Conservation (phyloP, 2,113 vertebrate genomes). For the Sapajus apella region DNA sequence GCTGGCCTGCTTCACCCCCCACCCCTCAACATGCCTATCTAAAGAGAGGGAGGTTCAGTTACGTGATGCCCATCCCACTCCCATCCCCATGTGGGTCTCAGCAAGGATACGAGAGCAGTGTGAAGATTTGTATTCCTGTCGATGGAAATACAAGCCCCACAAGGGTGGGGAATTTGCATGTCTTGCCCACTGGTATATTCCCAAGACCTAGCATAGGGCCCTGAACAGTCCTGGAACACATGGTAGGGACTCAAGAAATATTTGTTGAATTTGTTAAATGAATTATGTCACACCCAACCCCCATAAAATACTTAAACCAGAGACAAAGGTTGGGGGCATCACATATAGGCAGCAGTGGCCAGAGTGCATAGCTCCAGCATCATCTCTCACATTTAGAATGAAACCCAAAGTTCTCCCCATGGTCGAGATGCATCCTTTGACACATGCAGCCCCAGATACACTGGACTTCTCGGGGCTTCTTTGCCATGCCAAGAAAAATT, state of each 20-base stretch:
- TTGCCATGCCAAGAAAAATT: too few species aligned
- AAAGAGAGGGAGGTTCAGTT: not conserved
- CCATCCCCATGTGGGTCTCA: not conserved
- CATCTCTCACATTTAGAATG: not conserved
- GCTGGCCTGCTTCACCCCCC: not conserved
- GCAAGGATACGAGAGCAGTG: not conserved
- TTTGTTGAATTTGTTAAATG: not conserved
- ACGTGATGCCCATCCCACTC: not conserved
- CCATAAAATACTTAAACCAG: not conserved
- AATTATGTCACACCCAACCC: not conserved
- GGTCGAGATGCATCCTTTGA: not conserved
- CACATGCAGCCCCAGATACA: accelerated
- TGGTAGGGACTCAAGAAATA: not conserved
- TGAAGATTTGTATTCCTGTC: not conserved
- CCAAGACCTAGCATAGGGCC: not conserved
- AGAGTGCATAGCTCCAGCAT: not conserved
- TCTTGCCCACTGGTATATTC: not conserved
- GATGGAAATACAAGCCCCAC: not conserved
- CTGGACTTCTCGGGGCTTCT: too few species aligned
- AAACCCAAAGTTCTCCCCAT: not conserved
- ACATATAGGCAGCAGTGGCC: not conserved
- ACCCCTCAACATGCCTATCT: not conserved
- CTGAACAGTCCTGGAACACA: not conserved
- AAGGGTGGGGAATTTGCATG: not conserved
- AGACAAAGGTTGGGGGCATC: not conserved